Conservation (phyloP, 2,888 invertebrate genomes). For the Chesias legatella region DNA sequence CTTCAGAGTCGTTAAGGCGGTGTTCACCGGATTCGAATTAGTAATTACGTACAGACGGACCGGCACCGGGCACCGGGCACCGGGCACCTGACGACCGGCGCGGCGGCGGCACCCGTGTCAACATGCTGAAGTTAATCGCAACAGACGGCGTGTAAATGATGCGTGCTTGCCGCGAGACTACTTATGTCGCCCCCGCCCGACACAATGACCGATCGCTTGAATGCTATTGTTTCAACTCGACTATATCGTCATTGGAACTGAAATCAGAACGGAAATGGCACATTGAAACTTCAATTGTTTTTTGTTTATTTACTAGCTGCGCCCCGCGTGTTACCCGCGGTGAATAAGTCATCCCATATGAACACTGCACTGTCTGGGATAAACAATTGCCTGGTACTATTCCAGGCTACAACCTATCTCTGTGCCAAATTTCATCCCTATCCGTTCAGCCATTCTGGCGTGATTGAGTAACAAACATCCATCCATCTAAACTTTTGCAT, state of each 20-base stretch:
- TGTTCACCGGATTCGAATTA: slow-evolving; percentile 50
- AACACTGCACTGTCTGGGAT: too few species aligned
- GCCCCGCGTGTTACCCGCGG: too few species aligned
- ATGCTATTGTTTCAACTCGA: slow-evolving; percentile 20
- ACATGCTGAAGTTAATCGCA: slow-evolving; percentile 54
- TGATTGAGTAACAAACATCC: too few species aligned
- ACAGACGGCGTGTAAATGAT: slow-evolving; percentile 70
- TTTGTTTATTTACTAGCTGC: too few species aligned
- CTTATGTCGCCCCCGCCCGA: slow-evolving; percentile 58
- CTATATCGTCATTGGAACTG: slow-evolving; percentile 4
- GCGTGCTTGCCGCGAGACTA: slow-evolving; percentile 61
- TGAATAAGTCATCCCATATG: too few species aligned
- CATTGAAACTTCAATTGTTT: too few species aligned
- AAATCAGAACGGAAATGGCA: background rate
- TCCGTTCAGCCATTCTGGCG: too few species aligned
- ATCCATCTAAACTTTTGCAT: too few species aligned
- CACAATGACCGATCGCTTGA: slow-evolving; percentile 52
- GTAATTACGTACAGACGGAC: slow-evolving; percentile 52
- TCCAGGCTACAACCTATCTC: too few species aligned
- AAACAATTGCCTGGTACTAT: too few species aligned
- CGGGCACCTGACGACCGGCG: slow-evolving; percentile 29
- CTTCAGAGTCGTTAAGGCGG: slow-evolving; percentile 38
- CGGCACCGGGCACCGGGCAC: slow-evolving; percentile 55
- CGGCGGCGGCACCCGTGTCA: slow-evolving; percentile 65
- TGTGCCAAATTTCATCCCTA: too few species aligned